These are phyloP conservation scores for Scaptomyza caliginosa DNA, from an alignment of 2,888 invertebrate species.

Conservation along the genomic window DNA sequence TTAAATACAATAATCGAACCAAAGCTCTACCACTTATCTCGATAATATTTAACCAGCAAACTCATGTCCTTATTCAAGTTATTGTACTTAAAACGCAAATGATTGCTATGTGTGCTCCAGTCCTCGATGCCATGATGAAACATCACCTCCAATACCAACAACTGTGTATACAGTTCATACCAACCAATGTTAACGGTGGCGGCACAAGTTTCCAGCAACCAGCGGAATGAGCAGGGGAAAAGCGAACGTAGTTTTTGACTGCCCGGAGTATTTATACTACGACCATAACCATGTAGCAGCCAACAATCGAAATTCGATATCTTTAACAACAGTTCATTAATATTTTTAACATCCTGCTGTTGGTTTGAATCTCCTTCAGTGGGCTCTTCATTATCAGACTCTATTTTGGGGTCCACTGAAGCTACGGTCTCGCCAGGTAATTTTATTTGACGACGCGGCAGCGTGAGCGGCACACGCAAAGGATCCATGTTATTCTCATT, in stretches of 20 bases:
- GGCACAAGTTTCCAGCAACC: constrained; percentile 83
- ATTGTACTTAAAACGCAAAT: constrained; percentile 59
- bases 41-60: constrained; percentile 55
- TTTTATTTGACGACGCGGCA: constrained; percentile 70
- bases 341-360: constrained; percentile 2
- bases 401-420: constrained; percentile 5
- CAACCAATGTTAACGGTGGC: constrained; percentile 77
- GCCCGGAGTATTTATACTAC: constrained; percentile 44
- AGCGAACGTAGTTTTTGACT: constrained; percentile 63
- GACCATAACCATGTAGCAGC: constrained; percentile 67
- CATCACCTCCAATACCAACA: constrained; percentile 80
- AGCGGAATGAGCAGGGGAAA: constrained; percentile 80
- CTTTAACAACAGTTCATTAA: constrained; percentile 45
- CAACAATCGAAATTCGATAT: constrained; percentile 83
- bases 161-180: constrained; percentile 78
- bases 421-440: not conserved
- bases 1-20: constrained; percentile 3
- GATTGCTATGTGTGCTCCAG: constrained; percentile 61
- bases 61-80: constrained; percentile 72
- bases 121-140: constrained; percentile 79
- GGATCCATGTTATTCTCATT: constrained; percentile 78
- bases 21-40: constrained; percentile 68
- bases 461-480: constrained; percentile 44
- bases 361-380: not conserved
- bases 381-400: not conserved